Conservation (phyloP, 92 coral and sea anemone genomes). For the Bergia puertoricense region DNA sequence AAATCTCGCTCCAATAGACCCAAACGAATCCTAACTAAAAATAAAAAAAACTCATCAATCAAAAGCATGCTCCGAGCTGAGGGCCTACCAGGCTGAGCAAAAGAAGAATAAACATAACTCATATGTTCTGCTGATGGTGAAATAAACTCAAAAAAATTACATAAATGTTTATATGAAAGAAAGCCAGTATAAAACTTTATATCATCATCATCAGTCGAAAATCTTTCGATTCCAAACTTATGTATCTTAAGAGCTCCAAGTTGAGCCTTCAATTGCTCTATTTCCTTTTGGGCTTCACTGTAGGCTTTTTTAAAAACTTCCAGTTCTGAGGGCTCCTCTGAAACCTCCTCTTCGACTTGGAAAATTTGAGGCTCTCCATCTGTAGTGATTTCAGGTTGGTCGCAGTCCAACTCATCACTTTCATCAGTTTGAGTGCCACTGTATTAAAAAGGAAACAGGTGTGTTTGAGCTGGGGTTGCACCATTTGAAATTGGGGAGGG, state of each 20-base stretch:
- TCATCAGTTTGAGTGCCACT: slow-evolving; percentile 7
- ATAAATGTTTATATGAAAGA: slow-evolving; percentile 3
- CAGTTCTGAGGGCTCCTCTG: neutral
- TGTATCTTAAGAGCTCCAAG: neutral
- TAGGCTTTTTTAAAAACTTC: neutral
- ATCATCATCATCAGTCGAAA: neutral
- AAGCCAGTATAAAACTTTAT: slow-evolving; percentile 3
- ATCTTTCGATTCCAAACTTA: neutral
- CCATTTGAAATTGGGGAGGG: too few relatives aligned
- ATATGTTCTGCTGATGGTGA: too few relatives aligned
- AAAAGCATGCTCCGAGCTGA: too few relatives aligned
- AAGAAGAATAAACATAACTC: too few relatives aligned
- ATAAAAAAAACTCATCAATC: neutral
- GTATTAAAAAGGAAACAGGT: too few relatives aligned
- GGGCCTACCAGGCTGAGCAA: too few relatives aligned
- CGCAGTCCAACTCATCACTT: neutral
- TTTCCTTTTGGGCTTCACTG: slow-evolving; percentile 14
- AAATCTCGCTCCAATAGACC: too few relatives aligned
- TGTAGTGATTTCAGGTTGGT: neutral
- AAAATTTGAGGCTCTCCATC: too few relatives aligned
- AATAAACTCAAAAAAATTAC: too few relatives aligned
- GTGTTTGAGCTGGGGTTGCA: too few relatives aligned
- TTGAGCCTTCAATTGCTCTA: neutral
- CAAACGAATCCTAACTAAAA: too few relatives aligned
- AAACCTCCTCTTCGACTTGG: too few relatives aligned